Percentiles rank a stretch among this genome's conserved stretches.
Conservation (phyloP, 2,797 vertebrate species). For the Hapalemur alaotrensis region DNA sequence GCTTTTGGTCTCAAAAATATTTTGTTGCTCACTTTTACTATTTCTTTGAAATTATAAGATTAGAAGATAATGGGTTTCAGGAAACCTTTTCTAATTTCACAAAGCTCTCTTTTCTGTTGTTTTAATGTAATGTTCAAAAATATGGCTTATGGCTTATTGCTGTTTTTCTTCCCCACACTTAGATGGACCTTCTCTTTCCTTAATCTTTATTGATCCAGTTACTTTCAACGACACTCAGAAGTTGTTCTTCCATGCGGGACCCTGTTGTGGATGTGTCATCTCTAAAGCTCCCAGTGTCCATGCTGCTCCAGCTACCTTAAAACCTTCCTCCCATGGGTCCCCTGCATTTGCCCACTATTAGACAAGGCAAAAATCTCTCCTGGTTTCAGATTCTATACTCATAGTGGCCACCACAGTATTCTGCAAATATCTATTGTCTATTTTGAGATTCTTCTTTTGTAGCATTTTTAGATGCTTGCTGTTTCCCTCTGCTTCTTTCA, state of each 20-base stretch:
- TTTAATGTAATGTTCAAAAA: neutral
- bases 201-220: neutral
- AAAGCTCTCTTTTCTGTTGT: neutral
- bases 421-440: neutral
- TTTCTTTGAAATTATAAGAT: neutral
- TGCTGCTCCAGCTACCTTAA: rapidly evolving
- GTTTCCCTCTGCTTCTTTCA: neutral
- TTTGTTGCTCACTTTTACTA: neutral
- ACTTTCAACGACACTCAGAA: neutral
- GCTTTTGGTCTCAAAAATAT: neutral
- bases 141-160: neutral
- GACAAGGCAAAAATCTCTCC: neutral
- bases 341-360: rapidly evolving
- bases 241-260: rapidly evolving
- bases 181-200: neutral
- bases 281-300: neutral
- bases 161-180: neutral
- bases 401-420: too few species aligned
- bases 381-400: neutral
- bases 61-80: neutral
- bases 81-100: neutral
- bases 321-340: rapidly evolving
- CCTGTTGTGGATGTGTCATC: neutral
- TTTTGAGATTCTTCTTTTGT: neutral
- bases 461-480: neutral